A percentile compares a stretch with the other conserved stretches of the same genome.
phyloP scores from a whole-genome alignment of 2,113 vertebrate species.

The Stictonetta naevosa region DNA sequence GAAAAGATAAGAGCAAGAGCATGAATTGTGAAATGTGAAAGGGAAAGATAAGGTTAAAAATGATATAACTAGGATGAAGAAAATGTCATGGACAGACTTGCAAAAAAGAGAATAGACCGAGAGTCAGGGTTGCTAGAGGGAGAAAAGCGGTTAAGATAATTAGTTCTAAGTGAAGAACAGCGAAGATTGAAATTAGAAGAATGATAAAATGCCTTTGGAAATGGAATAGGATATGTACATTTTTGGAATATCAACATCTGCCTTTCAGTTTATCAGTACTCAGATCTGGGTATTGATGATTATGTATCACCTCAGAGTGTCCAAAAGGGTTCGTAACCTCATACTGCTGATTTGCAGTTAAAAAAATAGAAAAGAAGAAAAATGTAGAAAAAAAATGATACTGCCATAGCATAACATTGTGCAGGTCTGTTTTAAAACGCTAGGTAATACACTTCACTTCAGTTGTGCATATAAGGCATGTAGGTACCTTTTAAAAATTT shows the following conservation, averaged over 20 bases:
- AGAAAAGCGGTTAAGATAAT: conserved; percentile 9
- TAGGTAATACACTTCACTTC: not conserved
- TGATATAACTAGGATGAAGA: not conserved
- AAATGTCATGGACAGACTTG: not conserved
- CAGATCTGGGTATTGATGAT: not conserved
- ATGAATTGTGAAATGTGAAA: not conserved
- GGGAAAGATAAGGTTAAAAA: conserved; percentile 33
- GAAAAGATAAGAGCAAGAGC: not conserved
- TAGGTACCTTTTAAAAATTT: not conserved
- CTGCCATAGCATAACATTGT: not conserved
- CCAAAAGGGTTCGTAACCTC: not conserved
- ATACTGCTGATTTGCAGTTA: not conserved
- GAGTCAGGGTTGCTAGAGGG: not conserved
- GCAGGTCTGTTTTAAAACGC: not conserved
- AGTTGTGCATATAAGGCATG: not conserved
- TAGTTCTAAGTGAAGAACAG: not conserved
- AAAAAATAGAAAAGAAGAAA: not conserved
- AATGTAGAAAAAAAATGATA: not conserved
- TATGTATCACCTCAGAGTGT: not conserved
- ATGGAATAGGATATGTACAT: not conserved
- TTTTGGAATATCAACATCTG: not conserved
- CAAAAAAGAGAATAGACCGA: not conserved
- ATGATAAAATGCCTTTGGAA: not conserved
- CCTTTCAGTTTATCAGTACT: not conserved
- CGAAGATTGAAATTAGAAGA: not conserved